Evolutionary conservation across 2,113 vertebrate species (phyloP).

Genomic region (Phalacrocorax aristotelis): DNA sequence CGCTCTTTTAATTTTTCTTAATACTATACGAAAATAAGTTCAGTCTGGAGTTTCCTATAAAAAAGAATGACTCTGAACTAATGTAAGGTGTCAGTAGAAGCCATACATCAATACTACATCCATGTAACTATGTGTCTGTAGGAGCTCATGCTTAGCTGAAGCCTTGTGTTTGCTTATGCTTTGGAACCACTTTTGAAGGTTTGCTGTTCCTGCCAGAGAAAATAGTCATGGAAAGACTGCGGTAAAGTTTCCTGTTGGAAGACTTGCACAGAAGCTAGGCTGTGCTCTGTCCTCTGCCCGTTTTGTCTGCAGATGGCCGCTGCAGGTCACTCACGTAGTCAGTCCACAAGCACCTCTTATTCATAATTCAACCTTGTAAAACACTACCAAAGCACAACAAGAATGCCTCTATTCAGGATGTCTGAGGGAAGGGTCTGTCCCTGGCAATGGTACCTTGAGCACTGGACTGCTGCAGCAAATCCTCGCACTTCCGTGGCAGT

Average conservation of each 20-base stretch:
- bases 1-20: neutral
- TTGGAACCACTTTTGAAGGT: neutral
- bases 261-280: neutral
- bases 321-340: neutral
- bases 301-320: too few relatives aligned
- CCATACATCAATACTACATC: too few relatives aligned
- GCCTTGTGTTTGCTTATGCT: accelerated
- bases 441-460: neutral
- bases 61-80: neutral
- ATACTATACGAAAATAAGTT: neutral
- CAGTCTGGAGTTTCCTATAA: neutral
- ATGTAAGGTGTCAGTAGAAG: neutral
- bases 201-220: neutral
- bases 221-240: neutral
- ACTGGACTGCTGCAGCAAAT: neutral
- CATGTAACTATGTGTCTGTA: too few relatives aligned
- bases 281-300: neutral
- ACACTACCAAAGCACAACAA: too few relatives aligned
- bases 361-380: too few relatives aligned
- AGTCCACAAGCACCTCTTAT: neutral
- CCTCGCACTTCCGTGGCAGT: too few relatives aligned
- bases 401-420: too few relatives aligned
- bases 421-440: neutral
- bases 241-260: neutral
- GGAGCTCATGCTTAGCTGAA: neutral